Evolutionary conservation across 2,888 invertebrate species (phyloP), one percentile per base, ranked within the genome.

Genomic region (Cephus pygmeus): DNA sequence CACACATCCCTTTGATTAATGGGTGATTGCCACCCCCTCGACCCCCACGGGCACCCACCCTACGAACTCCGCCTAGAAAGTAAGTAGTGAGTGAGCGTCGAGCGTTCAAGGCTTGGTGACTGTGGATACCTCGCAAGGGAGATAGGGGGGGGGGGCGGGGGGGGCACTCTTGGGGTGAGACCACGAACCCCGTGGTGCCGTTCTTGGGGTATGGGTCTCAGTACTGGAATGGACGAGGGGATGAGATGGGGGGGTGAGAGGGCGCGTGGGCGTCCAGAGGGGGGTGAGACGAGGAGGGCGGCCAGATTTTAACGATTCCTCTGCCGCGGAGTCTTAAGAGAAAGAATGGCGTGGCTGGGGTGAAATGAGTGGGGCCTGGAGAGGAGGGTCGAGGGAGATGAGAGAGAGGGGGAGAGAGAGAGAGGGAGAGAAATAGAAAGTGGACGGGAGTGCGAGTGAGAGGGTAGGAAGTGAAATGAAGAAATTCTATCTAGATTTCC

Each of bases 401-500:
- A 68, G 68, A 23, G 35, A 30, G 34, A 75, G 34, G 11, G 56
- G 31, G 75, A 15, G 75, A 76, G 80, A 76, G 80, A 56, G 71
- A 76, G 75, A 79, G 79, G 76, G 56, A 56, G 9, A 79, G 81
- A 79, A 78, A 80, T 73, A 73, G 56, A 75, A 73, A 80, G 77
- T 75, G 78, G 80, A 79, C 78, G 80, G 79, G 79, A 83, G 80
- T 76, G 75, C 74, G 78, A 73, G 79, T 76, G 85, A 87, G 88
- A 91, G 87, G 85, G 89, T 83, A 89, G 90, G 91, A 91, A 90
- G 92, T 92, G 92, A 93, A 93, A 93, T 93, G 93, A 93, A 93
- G 93, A 93, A 93, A 93, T 93, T 93, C 93, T 93, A 93, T 93
- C 93, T 93, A 93, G 92, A 93, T 93, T 93, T 93, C 92, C 93